Evolutionary conservation across 2,888 invertebrate genomes (phyloP), one percentile per base, ranked within the genome.

Genomic region (Maniola hyperantus): DNA sequence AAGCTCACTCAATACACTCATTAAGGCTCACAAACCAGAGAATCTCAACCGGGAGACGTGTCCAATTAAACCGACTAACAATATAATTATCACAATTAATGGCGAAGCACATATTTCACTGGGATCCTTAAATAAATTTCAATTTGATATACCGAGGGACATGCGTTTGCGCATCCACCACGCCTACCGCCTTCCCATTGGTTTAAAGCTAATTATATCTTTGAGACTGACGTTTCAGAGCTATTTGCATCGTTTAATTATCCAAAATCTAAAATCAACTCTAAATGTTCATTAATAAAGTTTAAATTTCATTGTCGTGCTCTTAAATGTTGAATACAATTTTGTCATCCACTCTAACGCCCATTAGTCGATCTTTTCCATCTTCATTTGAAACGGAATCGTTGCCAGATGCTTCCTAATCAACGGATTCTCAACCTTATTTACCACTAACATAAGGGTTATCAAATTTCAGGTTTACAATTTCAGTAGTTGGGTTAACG

Each of bases 31-130:
- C 60, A 55, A 66, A 59, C 62, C 62, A 66, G 66, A 77, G 76
- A 76, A 80, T 75, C 77, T 76, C 75, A 74, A 70, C 69, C 74
- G 73, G 75, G 74, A 84, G 89, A 87, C 91, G 83, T 81, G 77
- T 79, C 89, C 87, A 90, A 91, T 91, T 91, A 90, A 82, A 80
- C 76, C 67, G 79, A 84, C 88, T 84, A 89, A 89, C 91, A 88
- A 90, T 90, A 91, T 92, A 91, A 92, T 90, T 89, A 92, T 89
- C 87, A 88, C 88, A 87, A 92, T 91, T 91, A 91, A 91, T 91
- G 89, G 83, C 75, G 81, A 72, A 75, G 70, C 80, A 73, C 84
- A 90, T 91, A 84, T 83, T 81, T 91, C 91, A 89, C 78, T 68
- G 74, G 76, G 71, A 75, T 79, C 80, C 80, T 80, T 84, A 85